Conservation (phyloP, 2,888 invertebrate genomes). For the Acronicta aceris region DNA sequence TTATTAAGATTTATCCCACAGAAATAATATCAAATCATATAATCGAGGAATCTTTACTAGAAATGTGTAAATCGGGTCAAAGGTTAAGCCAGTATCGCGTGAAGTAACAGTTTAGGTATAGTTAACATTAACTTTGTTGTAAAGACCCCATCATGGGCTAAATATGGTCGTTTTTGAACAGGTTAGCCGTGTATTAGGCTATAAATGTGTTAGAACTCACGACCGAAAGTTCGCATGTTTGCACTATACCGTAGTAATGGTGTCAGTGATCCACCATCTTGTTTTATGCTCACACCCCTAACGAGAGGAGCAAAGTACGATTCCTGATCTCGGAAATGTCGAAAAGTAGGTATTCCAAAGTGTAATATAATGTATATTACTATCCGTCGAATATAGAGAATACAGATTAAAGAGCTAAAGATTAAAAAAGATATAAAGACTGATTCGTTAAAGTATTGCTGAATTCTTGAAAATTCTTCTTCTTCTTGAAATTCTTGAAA, state of each 20-base stretch:
- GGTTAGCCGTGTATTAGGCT: slow-evolving; percentile 31
- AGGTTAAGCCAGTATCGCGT: slow-evolving; percentile 6
- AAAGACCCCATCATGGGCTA: slow-evolving; percentile 31
- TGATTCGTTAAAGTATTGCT: too few relatives aligned
- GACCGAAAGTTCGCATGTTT: slow-evolving; percentile 37
- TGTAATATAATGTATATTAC: neutral
- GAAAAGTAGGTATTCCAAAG: too few relatives aligned
- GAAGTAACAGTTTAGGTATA: neutral
- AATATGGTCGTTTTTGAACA: slow-evolving; percentile 43
- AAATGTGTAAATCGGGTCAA: slow-evolving; percentile 1
- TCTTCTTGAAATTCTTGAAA: too few relatives aligned
- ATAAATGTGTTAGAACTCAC: slow-evolving; percentile 36
- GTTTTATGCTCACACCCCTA: slow-evolving; percentile 19
- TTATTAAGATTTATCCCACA: too few relatives aligned
- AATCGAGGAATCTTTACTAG: too few relatives aligned
- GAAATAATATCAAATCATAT: too few relatives aligned
- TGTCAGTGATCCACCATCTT: slow-evolving; percentile 25
- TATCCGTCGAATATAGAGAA: slow-evolving; percentile 24
- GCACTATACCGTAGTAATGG: slow-evolving; percentile 41
- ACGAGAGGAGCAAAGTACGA: slow-evolving; percentile 1
- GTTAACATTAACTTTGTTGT: slow-evolving; percentile 20
- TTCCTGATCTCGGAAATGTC: neutral
- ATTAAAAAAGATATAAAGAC: too few relatives aligned
- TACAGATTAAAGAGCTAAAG: slow-evolving; percentile 19
- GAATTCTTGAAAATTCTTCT: too few relatives aligned